Percentiles rank a stretch among this genome's conserved stretches.
phyloP scores from a whole-genome alignment of 1,140 invertebrate species.

The Liolophura sinensis region DNA sequence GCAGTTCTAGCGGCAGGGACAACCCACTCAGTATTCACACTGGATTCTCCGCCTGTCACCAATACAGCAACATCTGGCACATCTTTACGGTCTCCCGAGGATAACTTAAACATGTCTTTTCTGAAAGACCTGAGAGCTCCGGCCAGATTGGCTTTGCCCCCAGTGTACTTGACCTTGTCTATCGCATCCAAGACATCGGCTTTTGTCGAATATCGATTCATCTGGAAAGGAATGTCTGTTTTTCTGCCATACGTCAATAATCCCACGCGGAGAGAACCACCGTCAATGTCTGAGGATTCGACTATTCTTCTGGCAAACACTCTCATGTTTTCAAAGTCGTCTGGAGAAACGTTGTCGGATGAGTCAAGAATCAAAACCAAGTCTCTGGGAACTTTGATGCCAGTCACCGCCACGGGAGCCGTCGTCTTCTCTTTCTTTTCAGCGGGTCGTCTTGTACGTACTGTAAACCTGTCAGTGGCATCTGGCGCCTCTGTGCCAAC shows the following conservation, averaged over 20 bases:
- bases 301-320: slow-evolving; percentile 33
- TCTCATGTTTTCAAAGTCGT: slow-evolving; percentile 38
- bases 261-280: slow-evolving; percentile 20
- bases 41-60: slow-evolving; percentile 36
- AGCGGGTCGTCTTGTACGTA: too few relatives aligned
- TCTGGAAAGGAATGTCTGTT: slow-evolving; percentile 31
- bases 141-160: slow-evolving; percentile 13
- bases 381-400: slow-evolving; percentile 10
- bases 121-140: slow-evolving; percentile 4
- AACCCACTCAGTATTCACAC: slow-evolving; percentile 31
- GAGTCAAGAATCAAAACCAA: slow-evolving; percentile 38
- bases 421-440: too few relatives aligned
- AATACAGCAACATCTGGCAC: slow-evolving; percentile 31
- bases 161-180: slow-evolving; percentile 10
- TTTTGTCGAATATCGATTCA: slow-evolving; percentile 21
- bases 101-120: slow-evolving; percentile 6
- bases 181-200: slow-evolving; percentile 8
- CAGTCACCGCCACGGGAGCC: too few relatives aligned
- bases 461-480: too few relatives aligned
- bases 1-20: slow-evolving; percentile 29
- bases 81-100: slow-evolving; percentile 15
- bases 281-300: slow-evolving; percentile 30
- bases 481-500: too few relatives aligned
- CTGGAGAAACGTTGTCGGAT: slow-evolving; percentile 32
- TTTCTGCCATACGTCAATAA: slow-evolving; percentile 26